phyloP scores from a whole-genome alignment of 2,113 vertebrate species.

The Steatornis caripensis region DNA sequence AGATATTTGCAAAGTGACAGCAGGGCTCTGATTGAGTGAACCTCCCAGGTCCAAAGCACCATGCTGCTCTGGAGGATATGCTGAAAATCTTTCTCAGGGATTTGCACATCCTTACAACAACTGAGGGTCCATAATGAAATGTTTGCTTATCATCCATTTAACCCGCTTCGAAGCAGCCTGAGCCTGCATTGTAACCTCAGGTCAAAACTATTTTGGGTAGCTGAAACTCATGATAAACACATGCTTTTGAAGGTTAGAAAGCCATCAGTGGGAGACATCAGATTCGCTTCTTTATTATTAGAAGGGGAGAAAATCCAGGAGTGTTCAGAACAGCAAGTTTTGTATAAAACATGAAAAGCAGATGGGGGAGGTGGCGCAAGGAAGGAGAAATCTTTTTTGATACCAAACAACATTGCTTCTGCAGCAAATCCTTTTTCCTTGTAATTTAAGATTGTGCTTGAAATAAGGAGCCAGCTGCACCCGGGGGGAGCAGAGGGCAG shows the following conservation, averaged over 20 bases:
- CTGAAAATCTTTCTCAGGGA: conserved; percentile 71
- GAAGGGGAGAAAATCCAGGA: conserved; percentile 48
- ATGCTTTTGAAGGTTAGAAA: conserved; percentile 70
- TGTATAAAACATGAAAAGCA: conserved; percentile 61
- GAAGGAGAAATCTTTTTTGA: conserved; percentile 52
- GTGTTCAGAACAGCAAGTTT: conserved; percentile 45
- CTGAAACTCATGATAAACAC: conserved; percentile 74
- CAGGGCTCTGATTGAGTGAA: conserved; percentile 62
- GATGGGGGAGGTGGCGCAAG: conserved; percentile 53
- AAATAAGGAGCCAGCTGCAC: conserved; percentile 60
- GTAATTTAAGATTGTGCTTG: conserved; percentile 60
- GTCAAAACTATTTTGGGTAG: conserved; percentile 79
- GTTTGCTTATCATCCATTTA: conserved; percentile 74
- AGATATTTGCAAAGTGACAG: conserved; percentile 50
- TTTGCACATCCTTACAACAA: conserved; percentile 64
- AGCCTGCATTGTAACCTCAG: conserved; percentile 70
- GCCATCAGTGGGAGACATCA: conserved; percentile 67
- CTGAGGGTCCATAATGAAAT: conserved; percentile 67
- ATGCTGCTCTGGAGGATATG: conserved; percentile 17
- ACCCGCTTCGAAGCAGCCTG: conserved; percentile 64
- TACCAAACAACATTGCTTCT: conserved; percentile 60
- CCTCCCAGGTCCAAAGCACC: conserved; percentile 25
- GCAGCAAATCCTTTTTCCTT: conserved; percentile 63
- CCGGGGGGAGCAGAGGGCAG: conserved; percentile 46
- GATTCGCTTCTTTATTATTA: conserved; percentile 69